A percentile compares a stretch with the other conserved stretches of the same genome.
These are phyloP conservation scores for Lasioglossum figueresi DNA, from an alignment of 2,888 invertebrate genomes.

Conservation along the genomic window DNA sequence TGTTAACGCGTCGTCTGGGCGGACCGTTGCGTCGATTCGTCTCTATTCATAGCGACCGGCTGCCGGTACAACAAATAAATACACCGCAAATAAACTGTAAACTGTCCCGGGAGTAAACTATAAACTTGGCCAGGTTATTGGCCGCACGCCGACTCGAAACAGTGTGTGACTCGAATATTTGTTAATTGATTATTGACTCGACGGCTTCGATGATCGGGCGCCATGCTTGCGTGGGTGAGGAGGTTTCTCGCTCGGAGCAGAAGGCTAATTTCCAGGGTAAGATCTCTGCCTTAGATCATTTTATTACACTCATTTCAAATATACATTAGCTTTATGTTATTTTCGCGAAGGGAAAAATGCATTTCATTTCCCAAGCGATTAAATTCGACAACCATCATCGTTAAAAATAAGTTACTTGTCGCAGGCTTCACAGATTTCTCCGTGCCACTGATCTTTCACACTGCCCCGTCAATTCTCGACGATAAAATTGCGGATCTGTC, in stretches of 20 bases:
- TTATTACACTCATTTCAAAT: neutral
- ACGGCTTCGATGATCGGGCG: neutral
- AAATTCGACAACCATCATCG: neutral
- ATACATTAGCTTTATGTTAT: neutral
- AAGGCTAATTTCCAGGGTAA: neutral
- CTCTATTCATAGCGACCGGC: slow-evolving; percentile 9
- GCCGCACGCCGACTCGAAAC: neutral
- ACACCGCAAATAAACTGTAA: neutral
- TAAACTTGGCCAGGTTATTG: neutral
- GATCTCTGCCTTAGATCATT: neutral
- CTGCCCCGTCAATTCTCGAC: neutral
- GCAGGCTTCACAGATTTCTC: neutral
- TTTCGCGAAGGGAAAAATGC: neutral
- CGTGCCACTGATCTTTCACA: slow-evolving; percentile 7
- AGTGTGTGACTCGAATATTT: neutral
- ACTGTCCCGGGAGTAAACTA: neutral
- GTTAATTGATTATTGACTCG: neutral
- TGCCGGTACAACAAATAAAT: neutral
- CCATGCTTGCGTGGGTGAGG: slow-evolving; percentile 9
- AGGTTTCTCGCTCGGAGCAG: neutral
- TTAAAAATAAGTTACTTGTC: neutral
- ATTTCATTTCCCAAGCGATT: neutral
- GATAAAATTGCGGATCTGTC: neutral
- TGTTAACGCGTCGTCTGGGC: slow-evolving; percentile 4
- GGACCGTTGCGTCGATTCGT: neutral